Evolutionary conservation across 2,797 vertebrate species (phyloP).

Genomic region (Distichodus sexfasciatus): DNA sequence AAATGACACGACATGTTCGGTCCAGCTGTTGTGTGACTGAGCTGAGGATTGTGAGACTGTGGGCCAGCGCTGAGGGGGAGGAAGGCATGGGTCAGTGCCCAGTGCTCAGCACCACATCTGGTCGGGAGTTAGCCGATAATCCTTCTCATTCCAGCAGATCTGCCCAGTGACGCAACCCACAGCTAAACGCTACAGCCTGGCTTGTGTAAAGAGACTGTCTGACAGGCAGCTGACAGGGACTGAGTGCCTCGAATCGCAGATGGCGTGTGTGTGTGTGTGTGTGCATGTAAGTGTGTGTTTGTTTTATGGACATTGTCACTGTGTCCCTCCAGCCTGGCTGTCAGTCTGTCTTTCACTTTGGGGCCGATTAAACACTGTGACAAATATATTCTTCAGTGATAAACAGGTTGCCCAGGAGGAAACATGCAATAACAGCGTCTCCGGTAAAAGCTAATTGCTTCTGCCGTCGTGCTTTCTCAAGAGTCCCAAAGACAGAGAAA

Average conservation of each 20-base stretch:
- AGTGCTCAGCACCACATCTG: slow-evolving; percentile 58
- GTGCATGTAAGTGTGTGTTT: slow-evolving; percentile 2
- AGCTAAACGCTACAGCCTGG: slow-evolving; percentile 23
- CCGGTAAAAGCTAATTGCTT: slow-evolving; percentile 14
- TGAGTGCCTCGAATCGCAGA: slow-evolving; percentile 27
- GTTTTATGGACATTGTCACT: background rate
- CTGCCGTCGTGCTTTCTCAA: slow-evolving; percentile 15
- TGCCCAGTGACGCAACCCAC: slow-evolving; percentile 20
- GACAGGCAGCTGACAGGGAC: background rate
- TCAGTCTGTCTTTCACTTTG: slow-evolving; percentile 17
- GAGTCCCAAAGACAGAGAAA: slow-evolving; percentile 18
- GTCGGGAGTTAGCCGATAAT: slow-evolving; percentile 40
- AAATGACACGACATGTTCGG: background rate
- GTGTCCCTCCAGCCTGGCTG: background rate
- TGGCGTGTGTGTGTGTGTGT: background rate
- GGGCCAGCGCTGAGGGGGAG: slow-evolving; percentile 58
- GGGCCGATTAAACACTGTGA: slow-evolving; percentile 1
- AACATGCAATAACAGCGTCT: slow-evolving; percentile 22
- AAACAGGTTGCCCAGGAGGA: slow-evolving; percentile 3
- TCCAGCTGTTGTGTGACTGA: background rate
- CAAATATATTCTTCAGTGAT: slow-evolving; percentile 20
- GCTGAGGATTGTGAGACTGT: slow-evolving; percentile 33
- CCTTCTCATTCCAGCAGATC: slow-evolving; percentile 33
- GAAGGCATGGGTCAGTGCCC: slow-evolving; percentile 56
- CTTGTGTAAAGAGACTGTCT: slow-evolving; percentile 28